phyloP scores from a whole-genome alignment of 2,113 vertebrate genomes.

The Myiozetetes cayanensis region DNA sequence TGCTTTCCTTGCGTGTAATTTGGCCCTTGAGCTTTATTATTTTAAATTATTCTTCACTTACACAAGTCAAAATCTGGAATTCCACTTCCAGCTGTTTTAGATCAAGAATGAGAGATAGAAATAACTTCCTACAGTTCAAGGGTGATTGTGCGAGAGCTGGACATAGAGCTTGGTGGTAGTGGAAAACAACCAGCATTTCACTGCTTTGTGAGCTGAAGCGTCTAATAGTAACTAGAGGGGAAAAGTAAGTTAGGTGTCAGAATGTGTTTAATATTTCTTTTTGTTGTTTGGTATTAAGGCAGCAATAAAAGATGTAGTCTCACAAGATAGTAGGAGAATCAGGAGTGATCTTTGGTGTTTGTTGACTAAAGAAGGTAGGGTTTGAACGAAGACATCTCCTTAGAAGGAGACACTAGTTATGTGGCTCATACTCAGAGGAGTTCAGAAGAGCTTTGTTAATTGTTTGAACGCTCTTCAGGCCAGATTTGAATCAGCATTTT shows the following conservation, averaged over 20 bases:
- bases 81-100: constrained; percentile 43
- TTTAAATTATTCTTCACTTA: constrained; percentile 48
- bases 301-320: not conserved
- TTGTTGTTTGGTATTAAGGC: not conserved
- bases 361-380: not conserved
- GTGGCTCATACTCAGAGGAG: not conserved
- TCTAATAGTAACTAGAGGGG: not conserved
- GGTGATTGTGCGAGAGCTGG: not conserved
- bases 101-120: constrained; percentile 14
- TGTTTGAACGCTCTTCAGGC: not conserved
- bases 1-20: constrained; percentile 9
- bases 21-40: constrained; percentile 37
- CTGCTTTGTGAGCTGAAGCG: not conserved
- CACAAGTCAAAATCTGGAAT: constrained; percentile 23
- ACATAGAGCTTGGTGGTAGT: not conserved
- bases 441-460: not conserved
- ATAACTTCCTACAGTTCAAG: not conserved
- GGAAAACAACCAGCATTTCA: not conserved
- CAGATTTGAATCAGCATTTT: not conserved
- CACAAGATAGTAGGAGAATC: not conserved
- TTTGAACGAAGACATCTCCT: not conserved
- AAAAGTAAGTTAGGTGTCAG: not conserved
- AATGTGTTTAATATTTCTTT: not conserved
- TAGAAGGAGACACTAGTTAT: not conserved
- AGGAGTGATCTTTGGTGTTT: not conserved